phyloP scores from a whole-genome alignment of 2,113 vertebrate genomes.

The Pedetes capensis region DNA sequence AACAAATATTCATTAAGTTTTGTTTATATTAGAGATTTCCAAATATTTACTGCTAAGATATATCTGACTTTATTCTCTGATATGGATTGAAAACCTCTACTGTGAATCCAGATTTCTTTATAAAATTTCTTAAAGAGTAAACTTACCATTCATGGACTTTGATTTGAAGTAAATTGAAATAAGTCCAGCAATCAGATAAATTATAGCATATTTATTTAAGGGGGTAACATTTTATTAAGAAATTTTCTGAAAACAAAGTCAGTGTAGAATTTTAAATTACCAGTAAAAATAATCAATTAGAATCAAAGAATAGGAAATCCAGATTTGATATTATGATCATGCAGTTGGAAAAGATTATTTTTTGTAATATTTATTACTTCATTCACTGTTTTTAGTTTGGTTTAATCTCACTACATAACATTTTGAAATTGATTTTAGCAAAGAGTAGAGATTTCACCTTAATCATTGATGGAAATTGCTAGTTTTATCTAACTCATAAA shows the following conservation, averaged over 20 bases:
- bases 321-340: neutral
- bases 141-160: neutral
- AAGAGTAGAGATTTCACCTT: neutral
- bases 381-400: neutral
- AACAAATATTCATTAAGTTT: too few relatives aligned
- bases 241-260: neutral
- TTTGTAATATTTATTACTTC: neutral
- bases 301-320: neutral
- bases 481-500: neutral
- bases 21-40: neutral
- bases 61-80: neutral
- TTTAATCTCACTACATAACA: neutral
- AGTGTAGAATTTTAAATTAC: too few relatives aligned
- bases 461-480: neutral
- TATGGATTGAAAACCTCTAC: neutral
- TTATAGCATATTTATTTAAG: neutral
- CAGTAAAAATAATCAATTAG: neutral
- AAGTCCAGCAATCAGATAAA: neutral
- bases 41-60: neutral
- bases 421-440: neutral
- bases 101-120: neutral
- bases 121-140: neutral
- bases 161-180: neutral
- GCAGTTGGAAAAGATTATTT: neutral
- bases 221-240: neutral